These are phyloP conservation scores for Python bivittatus DNA, from an alignment of 2,113 vertebrate species.

Conservation along the genomic window DNA sequence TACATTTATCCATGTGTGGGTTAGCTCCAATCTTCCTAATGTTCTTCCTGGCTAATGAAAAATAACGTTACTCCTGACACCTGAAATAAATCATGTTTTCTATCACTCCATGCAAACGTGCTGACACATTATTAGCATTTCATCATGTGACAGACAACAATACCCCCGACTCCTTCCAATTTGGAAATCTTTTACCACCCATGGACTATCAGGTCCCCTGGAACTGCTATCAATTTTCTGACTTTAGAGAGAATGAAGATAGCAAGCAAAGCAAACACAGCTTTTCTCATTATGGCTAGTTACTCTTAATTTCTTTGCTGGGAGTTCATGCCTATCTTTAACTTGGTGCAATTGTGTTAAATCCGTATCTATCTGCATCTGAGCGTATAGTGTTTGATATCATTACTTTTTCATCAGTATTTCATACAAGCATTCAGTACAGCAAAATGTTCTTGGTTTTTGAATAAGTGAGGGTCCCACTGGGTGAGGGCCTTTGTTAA, in stretches of 20 bases:
- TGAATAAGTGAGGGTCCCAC: neutral
- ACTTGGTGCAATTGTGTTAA: constrained; percentile 47
- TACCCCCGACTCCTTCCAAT: constrained; percentile 55
- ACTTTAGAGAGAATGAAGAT: constrained; percentile 51
- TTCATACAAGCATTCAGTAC: constrained; percentile 7
- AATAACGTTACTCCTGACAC: constrained; percentile 38
- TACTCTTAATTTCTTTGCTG: constrained; percentile 57
- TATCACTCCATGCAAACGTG: constrained; percentile 37
- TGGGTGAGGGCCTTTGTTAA: neutral
- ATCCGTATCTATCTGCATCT: constrained; percentile 31
- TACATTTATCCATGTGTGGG: neutral
- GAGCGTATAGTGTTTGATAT: constrained; percentile 36
- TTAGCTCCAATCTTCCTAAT: constrained; percentile 17
- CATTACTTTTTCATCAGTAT: constrained; percentile 15
- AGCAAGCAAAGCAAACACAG: constrained; percentile 47
- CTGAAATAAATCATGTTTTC: constrained; percentile 52
- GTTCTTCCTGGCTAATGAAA: constrained; percentile 51
- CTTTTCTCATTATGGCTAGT: constrained; percentile 32
- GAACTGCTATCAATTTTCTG: constrained; percentile 64
- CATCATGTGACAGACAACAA: constrained; percentile 40
- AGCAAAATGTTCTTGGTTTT: constrained; percentile 2
- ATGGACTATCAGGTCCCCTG: constrained; percentile 33
- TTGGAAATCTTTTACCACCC: constrained; percentile 60
- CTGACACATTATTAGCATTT: constrained; percentile 38
- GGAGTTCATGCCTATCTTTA: constrained; percentile 23